A percentile compares a stretch with the other conserved stretches of the same genome.
Conservation (phyloP, 2,113 vertebrate genomes). For the Ammodramus savannarum region DNA sequence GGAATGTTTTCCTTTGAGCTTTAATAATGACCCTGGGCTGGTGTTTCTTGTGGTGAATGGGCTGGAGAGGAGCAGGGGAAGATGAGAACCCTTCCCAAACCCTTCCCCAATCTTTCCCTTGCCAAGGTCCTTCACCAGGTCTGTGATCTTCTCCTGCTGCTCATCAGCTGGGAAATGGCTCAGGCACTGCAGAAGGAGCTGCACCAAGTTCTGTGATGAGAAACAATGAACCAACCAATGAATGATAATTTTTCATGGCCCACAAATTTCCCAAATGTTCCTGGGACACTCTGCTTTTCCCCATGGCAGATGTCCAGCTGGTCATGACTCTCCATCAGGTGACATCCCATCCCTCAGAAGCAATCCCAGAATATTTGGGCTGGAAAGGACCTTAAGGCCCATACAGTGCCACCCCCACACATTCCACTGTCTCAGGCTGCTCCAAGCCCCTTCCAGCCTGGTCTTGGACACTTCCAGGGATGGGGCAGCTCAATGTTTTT, state of each 20-base stretch:
- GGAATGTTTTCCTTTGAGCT: conserved; percentile 10
- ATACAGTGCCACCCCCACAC: no score
- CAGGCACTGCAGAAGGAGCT: background rate
- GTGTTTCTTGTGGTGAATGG: background rate
- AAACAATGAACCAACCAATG: background rate
- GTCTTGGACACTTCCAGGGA: background rate
- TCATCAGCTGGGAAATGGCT: background rate
- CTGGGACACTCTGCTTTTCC: background rate
- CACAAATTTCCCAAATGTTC: background rate
- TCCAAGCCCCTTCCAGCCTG: background rate
- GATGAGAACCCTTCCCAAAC: background rate
- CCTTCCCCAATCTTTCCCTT: background rate
- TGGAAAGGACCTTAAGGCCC: background rate
- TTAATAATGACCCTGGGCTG: background rate
- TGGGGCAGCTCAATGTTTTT: background rate
- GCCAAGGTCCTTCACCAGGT: background rate
- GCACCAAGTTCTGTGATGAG: background rate
- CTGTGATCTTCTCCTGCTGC: background rate
- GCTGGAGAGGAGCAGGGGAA: background rate
- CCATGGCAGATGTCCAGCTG: background rate
- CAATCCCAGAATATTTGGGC: background rate
- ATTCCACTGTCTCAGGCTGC: fast-evolving
- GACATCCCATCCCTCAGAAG: background rate
- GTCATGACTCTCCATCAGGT: background rate
- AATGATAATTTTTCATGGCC: background rate